Evolutionary conservation across 2,888 invertebrate genomes (phyloP).

Genomic region (Latrodectus hesperus): DNA sequence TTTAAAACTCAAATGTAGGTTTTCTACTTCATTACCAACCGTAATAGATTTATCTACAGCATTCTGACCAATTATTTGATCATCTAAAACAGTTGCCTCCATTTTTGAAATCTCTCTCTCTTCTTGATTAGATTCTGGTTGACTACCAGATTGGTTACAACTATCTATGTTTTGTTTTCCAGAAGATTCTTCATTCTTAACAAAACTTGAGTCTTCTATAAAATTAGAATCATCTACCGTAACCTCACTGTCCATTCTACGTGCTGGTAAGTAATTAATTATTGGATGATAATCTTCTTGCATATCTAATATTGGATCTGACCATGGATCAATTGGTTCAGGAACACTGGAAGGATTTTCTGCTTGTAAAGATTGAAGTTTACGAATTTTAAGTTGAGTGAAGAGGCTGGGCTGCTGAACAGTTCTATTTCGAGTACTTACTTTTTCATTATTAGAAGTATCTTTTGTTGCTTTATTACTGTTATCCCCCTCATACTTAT

Average conservation of each 20-base stretch:
- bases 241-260: neutral
- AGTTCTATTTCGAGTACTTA: slow-evolving; percentile 27
- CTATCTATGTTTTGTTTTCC: neutral
- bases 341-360: slow-evolving; percentile 13
- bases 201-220: neutral
- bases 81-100: neutral
- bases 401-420: slow-evolving; percentile 61
- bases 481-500: slow-evolving; percentile 42
- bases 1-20: slow-evolving; percentile 22
- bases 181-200: neutral
- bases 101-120: neutral
- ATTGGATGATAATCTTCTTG: slow-evolving; percentile 66
- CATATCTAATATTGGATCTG: slow-evolving; percentile 68
- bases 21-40: slow-evolving; percentile 18
- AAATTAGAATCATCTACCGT: neutral
- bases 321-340: slow-evolving; percentile 65
- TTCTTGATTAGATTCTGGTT: neutral
- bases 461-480: slow-evolving; percentile 11
- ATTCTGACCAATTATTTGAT: neutral
- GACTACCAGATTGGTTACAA: neutral
- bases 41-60: neutral
- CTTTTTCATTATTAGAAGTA: slow-evolving; percentile 22
- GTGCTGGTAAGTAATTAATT: slow-evolving; percentile 9
- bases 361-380: slow-evolving; percentile 56
- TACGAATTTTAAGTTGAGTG: slow-evolving; percentile 68